These are phyloP conservation scores for Bombus turneri DNA, from an alignment of 1,140 invertebrate species.

Conservation along the genomic window DNA sequence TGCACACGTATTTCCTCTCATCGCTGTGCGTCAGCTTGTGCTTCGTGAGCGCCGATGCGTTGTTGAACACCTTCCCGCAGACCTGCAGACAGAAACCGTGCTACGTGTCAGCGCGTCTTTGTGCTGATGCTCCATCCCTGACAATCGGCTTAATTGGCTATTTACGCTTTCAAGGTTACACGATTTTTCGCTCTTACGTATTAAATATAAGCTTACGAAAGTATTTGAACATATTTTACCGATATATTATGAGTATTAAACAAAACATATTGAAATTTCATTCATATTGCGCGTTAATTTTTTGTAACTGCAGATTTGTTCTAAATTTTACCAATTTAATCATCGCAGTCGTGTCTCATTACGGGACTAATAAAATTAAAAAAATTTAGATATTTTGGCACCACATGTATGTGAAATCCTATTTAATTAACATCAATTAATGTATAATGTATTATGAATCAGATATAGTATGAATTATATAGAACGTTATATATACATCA, in stretches of 20 bases:
- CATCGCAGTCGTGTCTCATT: no score
- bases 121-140: not conserved
- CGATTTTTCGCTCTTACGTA: not conserved
- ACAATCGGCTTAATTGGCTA: conserved; percentile 36
- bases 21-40: conserved; percentile 99
- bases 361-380: no score
- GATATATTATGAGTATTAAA: not conserved
- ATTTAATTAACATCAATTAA: no score
- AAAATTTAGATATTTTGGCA: no score
- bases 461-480: no score
- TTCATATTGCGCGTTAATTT: no score
- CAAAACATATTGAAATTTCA: no score
- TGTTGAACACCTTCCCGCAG: conserved; percentile 98
- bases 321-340: no score
- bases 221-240: not conserved
- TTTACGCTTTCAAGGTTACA: not conserved
- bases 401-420: no score
- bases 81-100: conserved; percentile 84
- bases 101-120: conserved; percentile 58
- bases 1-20: conserved; percentile 97
- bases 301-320: no score
- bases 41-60: conserved; percentile 97
- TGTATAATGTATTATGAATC: no score
- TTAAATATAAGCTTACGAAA: not conserved
- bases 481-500: not conserved